These are phyloP conservation scores for Cryptoblepharus egeriae DNA, from an alignment of 2,797 vertebrate species.

Conservation along the genomic window DNA sequence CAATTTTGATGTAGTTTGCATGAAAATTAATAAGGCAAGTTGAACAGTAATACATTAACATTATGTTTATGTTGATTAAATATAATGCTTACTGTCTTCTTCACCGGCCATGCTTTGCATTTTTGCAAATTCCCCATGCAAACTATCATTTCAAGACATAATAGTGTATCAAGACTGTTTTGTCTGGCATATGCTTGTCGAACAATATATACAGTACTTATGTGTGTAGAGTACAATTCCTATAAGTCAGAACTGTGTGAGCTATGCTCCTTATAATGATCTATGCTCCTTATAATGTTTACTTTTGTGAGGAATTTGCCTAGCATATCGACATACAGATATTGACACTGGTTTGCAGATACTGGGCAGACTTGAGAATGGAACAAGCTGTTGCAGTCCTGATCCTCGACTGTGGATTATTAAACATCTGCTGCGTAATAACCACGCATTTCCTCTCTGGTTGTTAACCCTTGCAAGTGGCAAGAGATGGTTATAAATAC, in stretches of 20 bases:
- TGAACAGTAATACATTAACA: neutral
- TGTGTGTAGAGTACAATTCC: neutral
- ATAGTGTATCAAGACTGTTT: neutral
- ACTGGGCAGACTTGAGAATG: neutral
- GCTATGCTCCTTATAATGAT: neutral
- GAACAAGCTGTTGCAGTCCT: neutral
- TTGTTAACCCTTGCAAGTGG: neutral
- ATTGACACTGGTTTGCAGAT: neutral
- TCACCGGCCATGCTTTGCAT: neutral
- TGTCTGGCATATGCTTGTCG: neutral
- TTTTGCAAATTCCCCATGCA: neutral
- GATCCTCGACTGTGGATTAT: neutral
- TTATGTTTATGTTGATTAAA: neutral
- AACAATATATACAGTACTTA: neutral
- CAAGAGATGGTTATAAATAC: neutral
- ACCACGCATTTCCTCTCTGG: neutral
- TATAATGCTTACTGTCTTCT: neutral
- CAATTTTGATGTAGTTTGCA: neutral
- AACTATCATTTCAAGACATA: neutral
- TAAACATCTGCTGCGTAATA: neutral
- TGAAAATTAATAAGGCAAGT: neutral
- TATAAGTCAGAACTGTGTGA: neutral
- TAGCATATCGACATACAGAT: neutral
- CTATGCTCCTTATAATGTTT: neutral
- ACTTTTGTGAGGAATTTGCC: too few species aligned